These are phyloP conservation scores for Anthrax anthrax DNA, from an alignment of 2,888 invertebrate species.

Conservation along the genomic window DNA sequence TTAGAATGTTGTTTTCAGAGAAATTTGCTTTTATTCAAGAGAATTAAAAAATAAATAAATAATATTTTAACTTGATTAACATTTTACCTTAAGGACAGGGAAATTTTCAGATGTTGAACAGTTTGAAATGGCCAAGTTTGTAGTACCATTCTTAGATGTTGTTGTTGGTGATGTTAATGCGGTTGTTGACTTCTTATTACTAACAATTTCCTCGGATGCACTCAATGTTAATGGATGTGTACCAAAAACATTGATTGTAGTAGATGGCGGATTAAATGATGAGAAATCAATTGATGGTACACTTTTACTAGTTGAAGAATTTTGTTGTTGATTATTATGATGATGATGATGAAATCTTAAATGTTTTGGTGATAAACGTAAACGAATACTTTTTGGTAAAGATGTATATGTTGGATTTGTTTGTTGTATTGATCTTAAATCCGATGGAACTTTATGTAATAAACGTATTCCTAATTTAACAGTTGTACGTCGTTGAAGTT, in stretches of 20 bases:
- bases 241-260: slow-evolving; percentile 3
- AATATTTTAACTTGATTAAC: too few species aligned
- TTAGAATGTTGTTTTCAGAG: too few species aligned
- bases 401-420: slow-evolving; percentile 13
- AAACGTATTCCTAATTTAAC: slow-evolving; percentile 71
- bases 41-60: too few species aligned
- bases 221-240: slow-evolving; percentile 6
- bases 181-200: too few species aligned
- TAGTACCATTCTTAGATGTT: neutral
- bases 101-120: too few species aligned
- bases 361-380: slow-evolving; percentile 18
- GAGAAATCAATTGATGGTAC: slow-evolving; percentile 2
- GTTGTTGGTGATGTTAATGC: too few species aligned
- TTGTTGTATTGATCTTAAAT: slow-evolving; percentile 14
- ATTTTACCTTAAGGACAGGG: too few species aligned
- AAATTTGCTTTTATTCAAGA: too few species aligned
- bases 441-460: slow-evolving; percentile 39
- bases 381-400: slow-evolving; percentile 15
- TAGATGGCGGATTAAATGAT: neutral
- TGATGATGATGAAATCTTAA: slow-evolving; percentile 12
- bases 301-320: neutral
- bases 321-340: neutral
- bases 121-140: neutral
- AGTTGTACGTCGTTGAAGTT: slow-evolving; percentile 55
- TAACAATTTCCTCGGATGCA: too few species aligned